A percentile compares a stretch with the other conserved stretches of the same genome.
These are phyloP conservation scores for Brachyalestes nurse DNA, from an alignment of 2,797 vertebrate species.

Conservation along the genomic window DNA sequence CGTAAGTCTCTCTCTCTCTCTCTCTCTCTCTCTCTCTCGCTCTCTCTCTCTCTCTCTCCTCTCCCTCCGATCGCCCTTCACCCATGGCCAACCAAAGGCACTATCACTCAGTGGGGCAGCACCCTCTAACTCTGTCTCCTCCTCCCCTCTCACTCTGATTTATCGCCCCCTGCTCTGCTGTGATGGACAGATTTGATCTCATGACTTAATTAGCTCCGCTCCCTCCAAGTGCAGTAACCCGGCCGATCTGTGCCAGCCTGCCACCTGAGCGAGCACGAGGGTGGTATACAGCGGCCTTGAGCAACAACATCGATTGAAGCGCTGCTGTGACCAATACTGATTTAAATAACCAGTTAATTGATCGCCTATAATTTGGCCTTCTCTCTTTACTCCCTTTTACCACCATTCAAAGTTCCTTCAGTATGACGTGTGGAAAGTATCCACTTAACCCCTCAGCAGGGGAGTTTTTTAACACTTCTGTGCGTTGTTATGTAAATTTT, in stretches of 20 bases:
- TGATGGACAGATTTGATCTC: constrained; percentile 52
- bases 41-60: constrained; percentile 11
- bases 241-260: constrained; percentile 28
- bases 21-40: constrained; percentile 23
- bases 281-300: neutral
- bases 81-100: constrained; percentile 60
- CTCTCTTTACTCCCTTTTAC: neutral
- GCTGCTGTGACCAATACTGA: neutral
- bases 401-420: no score
- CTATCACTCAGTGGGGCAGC: constrained; percentile 51
- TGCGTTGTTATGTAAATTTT: no score
- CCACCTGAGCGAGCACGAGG: constrained; percentile 24
- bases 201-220: constrained; percentile 55
- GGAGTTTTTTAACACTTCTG: no score
- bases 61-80: constrained; percentile 57
- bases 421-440: no score
- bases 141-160: constrained; percentile 17
- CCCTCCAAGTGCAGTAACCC: constrained; percentile 33
- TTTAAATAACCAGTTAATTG: neutral
- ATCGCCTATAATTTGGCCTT: neutral
- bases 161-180: constrained; percentile 30
- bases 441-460: no score
- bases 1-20: constrained; percentile 11
- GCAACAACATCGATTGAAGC: neutral
- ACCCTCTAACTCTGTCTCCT: constrained; percentile 47